These are phyloP conservation scores for Entelurus aequoreus DNA, from an alignment of 2,113 vertebrate genomes.

Conservation along the genomic window DNA sequence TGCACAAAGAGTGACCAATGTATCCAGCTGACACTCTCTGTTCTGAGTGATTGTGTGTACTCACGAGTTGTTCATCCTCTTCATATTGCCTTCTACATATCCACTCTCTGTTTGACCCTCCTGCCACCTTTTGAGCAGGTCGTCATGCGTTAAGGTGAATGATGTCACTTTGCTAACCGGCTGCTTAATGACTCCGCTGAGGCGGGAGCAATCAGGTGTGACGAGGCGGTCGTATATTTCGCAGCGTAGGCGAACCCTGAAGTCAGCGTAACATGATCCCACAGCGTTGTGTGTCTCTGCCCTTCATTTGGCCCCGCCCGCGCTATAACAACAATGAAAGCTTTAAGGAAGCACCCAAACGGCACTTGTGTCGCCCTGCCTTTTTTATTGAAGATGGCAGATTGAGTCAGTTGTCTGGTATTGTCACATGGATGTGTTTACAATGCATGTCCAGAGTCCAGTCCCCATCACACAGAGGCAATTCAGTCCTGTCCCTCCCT, in stretches of 20 bases:
- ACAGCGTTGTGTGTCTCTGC: conserved; percentile 20
- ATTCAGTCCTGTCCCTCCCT: not conserved
- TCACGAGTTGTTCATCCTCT: conserved; percentile 13
- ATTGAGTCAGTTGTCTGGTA: not conserved
- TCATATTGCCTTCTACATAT: conserved; percentile 1
- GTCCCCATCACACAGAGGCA: too few relatives aligned
- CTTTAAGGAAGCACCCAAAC: not conserved
- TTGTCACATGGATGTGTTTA: not conserved
- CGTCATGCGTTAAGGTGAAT: conserved; percentile 24
- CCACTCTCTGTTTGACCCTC: conserved; percentile 18
- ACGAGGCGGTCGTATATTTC: conserved; percentile 24
- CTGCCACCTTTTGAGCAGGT: conserved; percentile 22
- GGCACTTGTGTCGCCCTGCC: not conserved
- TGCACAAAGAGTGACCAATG: not conserved
- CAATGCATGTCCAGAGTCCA: not conserved
- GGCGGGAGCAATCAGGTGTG: conserved; percentile 34
- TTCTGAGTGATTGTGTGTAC: conserved; percentile 1
- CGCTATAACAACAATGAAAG: not conserved
- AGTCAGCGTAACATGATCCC: conserved; percentile 54
- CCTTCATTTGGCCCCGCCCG: not conserved
- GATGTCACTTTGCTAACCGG: conserved; percentile 45
- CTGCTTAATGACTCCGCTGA: not conserved
- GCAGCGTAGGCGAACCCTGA: conserved; percentile 41
- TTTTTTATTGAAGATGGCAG: not conserved
- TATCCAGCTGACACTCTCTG: conserved; percentile 9